A percentile compares a stretch with the other conserved stretches of the same genome.
Evolutionary conservation across 2,888 invertebrate genomes (phyloP).

Genomic region (Caradrina clavipalpis): DNA sequence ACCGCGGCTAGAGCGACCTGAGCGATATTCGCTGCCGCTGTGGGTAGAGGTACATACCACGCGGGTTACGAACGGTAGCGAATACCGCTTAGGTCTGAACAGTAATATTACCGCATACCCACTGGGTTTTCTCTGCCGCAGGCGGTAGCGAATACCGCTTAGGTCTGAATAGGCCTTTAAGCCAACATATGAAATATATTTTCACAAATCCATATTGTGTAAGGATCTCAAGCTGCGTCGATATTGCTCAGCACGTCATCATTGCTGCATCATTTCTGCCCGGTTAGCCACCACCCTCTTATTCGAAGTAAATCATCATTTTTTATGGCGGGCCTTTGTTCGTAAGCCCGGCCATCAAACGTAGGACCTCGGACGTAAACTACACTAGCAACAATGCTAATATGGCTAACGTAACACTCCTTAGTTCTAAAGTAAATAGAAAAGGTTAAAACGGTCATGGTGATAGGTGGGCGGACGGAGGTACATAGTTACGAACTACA

Average conservation of each 20-base stretch:
- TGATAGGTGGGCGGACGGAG: slow-evolving; percentile 40
- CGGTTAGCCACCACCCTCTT: slow-evolving; percentile 53
- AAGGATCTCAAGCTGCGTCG: slow-evolving; percentile 9
- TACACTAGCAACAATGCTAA: slow-evolving; percentile 18
- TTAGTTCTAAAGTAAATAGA: slow-evolving; percentile 57
- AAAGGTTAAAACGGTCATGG: slow-evolving; percentile 62
- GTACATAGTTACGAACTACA: slow-evolving; percentile 7
- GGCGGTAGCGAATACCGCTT: no score
- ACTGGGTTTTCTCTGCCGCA: no score
- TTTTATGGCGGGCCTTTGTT: slow-evolving; percentile 55
- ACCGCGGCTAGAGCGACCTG: no score
- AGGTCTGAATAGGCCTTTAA: no score
- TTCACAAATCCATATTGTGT: slow-evolving; percentile 8
- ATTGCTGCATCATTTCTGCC: slow-evolving; percentile 52
- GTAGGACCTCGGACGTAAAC: slow-evolving; percentile 25
- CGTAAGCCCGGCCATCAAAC: slow-evolving; percentile 43
- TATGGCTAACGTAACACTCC: slow-evolving; percentile 37
- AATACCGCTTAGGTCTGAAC: no score
- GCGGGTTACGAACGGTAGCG: no score
- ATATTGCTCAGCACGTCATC: slow-evolving; percentile 32
- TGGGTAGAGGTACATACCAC: no score
- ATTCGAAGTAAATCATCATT: slow-evolving; percentile 57
- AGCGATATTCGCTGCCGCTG: no score
- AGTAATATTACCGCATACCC: no score
- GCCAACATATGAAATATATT: not conserved